These are phyloP conservation scores for Microctenopoma stevenorrisi DNA, from an alignment of 2,797 vertebrate species.

Conservation along the genomic window DNA sequence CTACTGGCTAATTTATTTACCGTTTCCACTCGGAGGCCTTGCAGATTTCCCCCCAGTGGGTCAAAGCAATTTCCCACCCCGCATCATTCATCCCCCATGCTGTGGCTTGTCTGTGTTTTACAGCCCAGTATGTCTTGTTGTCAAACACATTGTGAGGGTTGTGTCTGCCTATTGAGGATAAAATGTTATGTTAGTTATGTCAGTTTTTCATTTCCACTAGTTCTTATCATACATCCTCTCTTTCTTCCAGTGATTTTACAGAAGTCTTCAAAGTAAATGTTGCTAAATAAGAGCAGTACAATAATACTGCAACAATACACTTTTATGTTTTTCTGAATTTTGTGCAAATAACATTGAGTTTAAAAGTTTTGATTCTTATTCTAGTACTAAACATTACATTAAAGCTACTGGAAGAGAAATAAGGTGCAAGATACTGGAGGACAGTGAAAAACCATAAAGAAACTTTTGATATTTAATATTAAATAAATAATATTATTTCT, in stretches of 20 bases:
- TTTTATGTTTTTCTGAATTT: neutral
- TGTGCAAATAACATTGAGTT: neutral
- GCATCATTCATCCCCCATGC: conserved; percentile 20
- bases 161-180: neutral
- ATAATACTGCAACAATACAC: neutral
- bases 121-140: conserved; percentile 35
- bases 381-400: neutral
- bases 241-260: conserved; percentile 8
- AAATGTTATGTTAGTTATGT: neutral
- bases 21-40: conserved; percentile 36
- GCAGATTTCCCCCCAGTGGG: conserved; percentile 39
- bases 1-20: conserved; percentile 65
- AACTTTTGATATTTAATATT: neutral
- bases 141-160: conserved; percentile 10
- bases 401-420: neutral
- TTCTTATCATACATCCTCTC: neutral
- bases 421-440: neutral
- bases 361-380: no score
- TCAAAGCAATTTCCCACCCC: conserved; percentile 65
- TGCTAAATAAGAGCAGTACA: conserved; percentile 1
- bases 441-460: neutral
- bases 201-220: conserved; percentile 14
- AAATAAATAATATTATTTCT: neutral
- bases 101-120: conserved; percentile 43
- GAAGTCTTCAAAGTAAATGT: neutral